phyloP scores from a whole-genome alignment of 1,140 invertebrate genomes.

The Platyscapa corneri region DNA sequence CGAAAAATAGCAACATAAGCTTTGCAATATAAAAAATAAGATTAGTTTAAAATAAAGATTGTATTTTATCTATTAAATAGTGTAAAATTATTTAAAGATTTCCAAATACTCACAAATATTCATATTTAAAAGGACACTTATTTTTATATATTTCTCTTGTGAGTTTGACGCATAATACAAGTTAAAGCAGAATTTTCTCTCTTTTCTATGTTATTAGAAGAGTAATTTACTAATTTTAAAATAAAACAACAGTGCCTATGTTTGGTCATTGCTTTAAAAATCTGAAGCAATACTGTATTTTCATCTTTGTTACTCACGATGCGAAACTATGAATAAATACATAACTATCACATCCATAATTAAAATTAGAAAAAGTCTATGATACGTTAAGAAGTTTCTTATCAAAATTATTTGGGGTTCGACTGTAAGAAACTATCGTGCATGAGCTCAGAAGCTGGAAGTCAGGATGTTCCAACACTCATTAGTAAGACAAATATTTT shows the following conservation, averaged over 20 bases:
- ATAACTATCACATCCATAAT: not conserved
- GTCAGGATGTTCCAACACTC: too few species aligned
- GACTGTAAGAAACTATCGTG: too few species aligned
- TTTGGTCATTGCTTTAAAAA: not conserved
- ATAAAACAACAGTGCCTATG: not conserved
- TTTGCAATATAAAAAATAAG: too few species aligned
- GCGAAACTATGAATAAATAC: not conserved
- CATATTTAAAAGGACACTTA: not conserved
- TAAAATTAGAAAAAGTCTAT: not conserved
- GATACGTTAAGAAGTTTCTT: not conserved
- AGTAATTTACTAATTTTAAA: not conserved
- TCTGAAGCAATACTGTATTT: constrained; percentile 19
- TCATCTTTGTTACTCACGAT: not conserved
- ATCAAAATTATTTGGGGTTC: not conserved
- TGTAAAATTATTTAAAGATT: not conserved
- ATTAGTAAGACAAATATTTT: too few species aligned
- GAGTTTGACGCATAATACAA: not conserved
- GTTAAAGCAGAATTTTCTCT: too few species aligned
- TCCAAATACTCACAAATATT: not conserved
- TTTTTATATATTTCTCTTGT: not conserved
- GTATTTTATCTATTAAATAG: not conserved
- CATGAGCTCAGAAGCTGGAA: too few species aligned
- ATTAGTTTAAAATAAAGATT: too few species aligned
- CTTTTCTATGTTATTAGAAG: not conserved
- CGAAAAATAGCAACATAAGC: not conserved